Conservation (phyloP, 2,888 invertebrate species). For the Pristionchus entomophagus region DNA sequence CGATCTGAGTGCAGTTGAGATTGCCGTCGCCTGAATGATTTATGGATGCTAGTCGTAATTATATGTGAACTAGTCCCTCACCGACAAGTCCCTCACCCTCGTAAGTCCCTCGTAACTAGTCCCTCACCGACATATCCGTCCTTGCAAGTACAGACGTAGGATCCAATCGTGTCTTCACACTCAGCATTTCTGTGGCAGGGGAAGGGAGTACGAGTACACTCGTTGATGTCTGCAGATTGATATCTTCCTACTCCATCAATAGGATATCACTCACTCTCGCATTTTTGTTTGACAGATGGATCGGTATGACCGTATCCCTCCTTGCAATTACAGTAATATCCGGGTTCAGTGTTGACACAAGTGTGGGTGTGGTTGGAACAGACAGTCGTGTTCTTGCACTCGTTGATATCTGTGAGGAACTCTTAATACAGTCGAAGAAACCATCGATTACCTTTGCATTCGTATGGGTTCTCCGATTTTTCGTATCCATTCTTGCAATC, state of each 20-base stretch:
- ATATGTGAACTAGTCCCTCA: too few relatives aligned
- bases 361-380: slow-evolving; percentile 16
- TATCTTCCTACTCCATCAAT: neutral
- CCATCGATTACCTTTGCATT: neutral
- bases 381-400: slow-evolving; percentile 31
- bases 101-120: too few relatives aligned
- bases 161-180: slow-evolving; percentile 38
- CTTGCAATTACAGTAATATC: slow-evolving; percentile 31
- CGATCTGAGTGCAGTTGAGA: neutral
- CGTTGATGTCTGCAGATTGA: slow-evolving; percentile 37
- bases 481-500: slow-evolving; percentile 39
- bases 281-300: neutral
- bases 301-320: slow-evolving; percentile 25
- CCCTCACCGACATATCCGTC: slow-evolving; percentile 11
- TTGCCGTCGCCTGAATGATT: slow-evolving; percentile 31
- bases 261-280: neutral
- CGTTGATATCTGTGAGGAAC: slow-evolving; percentile 33
- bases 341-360: slow-evolving; percentile 18
- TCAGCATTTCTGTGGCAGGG: slow-evolving; percentile 16
- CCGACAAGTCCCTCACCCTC: too few relatives aligned
- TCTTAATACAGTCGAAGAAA: neutral
- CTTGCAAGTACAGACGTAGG: slow-evolving; percentile 37
- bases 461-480: neutral
- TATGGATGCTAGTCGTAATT: too few relatives aligned
- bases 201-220: neutral